Base-by-base conservation (phyloP, 2,888 invertebrate genomes). In the Hydraecia micacea region DNA sequence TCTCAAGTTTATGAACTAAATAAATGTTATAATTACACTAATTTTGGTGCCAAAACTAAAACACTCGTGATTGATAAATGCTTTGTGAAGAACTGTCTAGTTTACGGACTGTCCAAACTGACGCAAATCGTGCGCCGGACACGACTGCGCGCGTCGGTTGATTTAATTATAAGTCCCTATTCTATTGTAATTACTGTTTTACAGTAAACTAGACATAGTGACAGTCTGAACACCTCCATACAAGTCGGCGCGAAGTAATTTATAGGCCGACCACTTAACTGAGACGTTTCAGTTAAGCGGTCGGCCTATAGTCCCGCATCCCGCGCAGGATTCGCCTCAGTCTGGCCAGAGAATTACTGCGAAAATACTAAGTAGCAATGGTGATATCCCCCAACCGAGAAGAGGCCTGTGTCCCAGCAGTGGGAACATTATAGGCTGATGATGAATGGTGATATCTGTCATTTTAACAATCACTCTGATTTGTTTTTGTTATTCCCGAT, bases 31-130 rank as follows among this genome's bases (percentile, higher is more conserved):
- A 67, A 80, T 82, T 89, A 89, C 74, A 77, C 87, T 87, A 90
- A 87, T 82, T 90, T 88, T 89, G 89, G 91, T 91, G 91, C 88
- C 36, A 32, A 85, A 88, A 89, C 84, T 79, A 87, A 87, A 81
- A 83, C 90, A 87, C 86, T 85, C 79, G 86, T 83, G 86, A 80
- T 77, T 49, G 52, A 84, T 90, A 90, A 89, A 87, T 89, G 87
- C 88, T 85, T 79, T 46, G 52, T 77, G 73, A 77, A 78, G 70
- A 46, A 73, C n/a, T 74, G 63, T 65, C 60, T 58, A 78, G 42
- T 74, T 75, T n/a, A 2, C 11, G n/a, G 0, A 32, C 55, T 52
- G 25, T 25, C 15, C 25, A 15, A 32, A 25, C 2, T 49, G 13
- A 28, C 8, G 25, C 21, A 7, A 67, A 28, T 46, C 4, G 0